Percentiles rank a stretch among this genome's conserved stretches.
phyloP scores from a whole-genome alignment of 2,113 vertebrate genomes.

The Kryptolebias marmoratus region DNA sequence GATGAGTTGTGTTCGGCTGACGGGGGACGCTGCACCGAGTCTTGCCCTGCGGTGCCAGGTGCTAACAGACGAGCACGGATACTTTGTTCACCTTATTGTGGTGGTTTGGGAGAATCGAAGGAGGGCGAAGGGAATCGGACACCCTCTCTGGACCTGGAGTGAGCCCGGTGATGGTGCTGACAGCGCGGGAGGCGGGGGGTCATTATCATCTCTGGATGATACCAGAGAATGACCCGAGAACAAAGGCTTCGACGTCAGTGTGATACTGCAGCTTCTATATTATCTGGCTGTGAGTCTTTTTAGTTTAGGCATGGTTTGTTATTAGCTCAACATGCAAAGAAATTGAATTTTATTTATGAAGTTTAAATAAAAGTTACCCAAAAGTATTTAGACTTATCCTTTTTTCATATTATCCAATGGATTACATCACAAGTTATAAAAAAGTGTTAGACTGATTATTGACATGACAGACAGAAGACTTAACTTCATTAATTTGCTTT shows the following conservation, averaged over 20 bases:
- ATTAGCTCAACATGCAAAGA: slow-evolving; percentile 18
- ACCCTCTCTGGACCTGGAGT: slow-evolving; percentile 59
- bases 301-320: slow-evolving; percentile 33
- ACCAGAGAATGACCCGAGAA: slow-evolving; percentile 34
- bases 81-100: slow-evolving; percentile 67
- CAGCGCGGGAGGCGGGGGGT: slow-evolving; percentile 35
- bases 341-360: neutral
- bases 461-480: too few relatives aligned
- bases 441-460: slow-evolving; percentile 12
- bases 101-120: slow-evolving; percentile 35
- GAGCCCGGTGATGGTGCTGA: slow-evolving; percentile 61
- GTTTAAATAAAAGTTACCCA: neutral
- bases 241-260: slow-evolving; percentile 29
- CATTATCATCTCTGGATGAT: slow-evolving; percentile 44
- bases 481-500: neutral
- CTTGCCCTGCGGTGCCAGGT: slow-evolving; percentile 44
- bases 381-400: neutral
- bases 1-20: slow-evolving; percentile 47
- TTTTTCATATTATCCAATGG: neutral
- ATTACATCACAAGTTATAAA: slow-evolving; percentile 18
- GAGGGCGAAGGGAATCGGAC: slow-evolving; percentile 62
- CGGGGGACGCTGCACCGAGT: slow-evolving; percentile 31
- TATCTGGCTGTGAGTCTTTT: slow-evolving; percentile 35
- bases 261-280: slow-evolving; percentile 44
- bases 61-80: slow-evolving; percentile 75